phyloP scores from a whole-genome alignment of 2,888 invertebrate species.

The Pseudolycoriella hygida region DNA sequence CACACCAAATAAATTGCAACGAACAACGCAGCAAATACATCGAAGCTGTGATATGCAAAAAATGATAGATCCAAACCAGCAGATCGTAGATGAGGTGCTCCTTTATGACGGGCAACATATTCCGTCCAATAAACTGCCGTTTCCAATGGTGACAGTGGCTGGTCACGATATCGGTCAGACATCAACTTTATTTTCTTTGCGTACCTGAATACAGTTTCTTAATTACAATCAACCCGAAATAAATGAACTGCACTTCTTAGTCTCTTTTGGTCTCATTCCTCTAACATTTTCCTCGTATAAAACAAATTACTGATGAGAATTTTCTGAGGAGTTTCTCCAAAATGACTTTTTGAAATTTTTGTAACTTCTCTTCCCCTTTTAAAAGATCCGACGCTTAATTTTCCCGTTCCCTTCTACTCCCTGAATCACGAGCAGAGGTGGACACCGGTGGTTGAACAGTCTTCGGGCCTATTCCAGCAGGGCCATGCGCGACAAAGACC shows the following conservation, averaged over 20 bases:
- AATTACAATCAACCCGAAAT: neutral
- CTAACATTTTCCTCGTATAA: too few species aligned
- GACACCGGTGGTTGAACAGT: too few species aligned
- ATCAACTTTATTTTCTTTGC: slow-evolving; percentile 11
- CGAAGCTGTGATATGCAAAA: slow-evolving; percentile 14
- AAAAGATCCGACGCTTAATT: too few species aligned
- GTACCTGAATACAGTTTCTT: slow-evolving; percentile 10
- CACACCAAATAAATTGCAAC: slow-evolving; percentile 6
- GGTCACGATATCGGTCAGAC: slow-evolving; percentile 20
- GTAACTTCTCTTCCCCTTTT: too few species aligned
- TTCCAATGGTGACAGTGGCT: slow-evolving; percentile 19
- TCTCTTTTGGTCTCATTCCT: too few species aligned
- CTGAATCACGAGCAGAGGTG: too few species aligned
- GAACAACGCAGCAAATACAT: slow-evolving; percentile 16
- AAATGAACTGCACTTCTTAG: slow-evolving; percentile 18
- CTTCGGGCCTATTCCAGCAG: too few species aligned
- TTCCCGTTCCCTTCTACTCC: too few species aligned
- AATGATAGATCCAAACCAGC: slow-evolving; percentile 19
- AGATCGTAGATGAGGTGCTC: slow-evolving; percentile 20
- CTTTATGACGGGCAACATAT: slow-evolving; percentile 21
- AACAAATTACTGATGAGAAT: too few species aligned
- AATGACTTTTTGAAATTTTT: too few species aligned
- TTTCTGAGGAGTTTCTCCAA: too few species aligned
- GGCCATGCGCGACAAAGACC: too few species aligned
- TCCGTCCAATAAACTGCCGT: slow-evolving; percentile 25